Evolutionary conservation across 2,888 invertebrate genomes (phyloP).

Genomic region (Platynereis dumerilii): DNA sequence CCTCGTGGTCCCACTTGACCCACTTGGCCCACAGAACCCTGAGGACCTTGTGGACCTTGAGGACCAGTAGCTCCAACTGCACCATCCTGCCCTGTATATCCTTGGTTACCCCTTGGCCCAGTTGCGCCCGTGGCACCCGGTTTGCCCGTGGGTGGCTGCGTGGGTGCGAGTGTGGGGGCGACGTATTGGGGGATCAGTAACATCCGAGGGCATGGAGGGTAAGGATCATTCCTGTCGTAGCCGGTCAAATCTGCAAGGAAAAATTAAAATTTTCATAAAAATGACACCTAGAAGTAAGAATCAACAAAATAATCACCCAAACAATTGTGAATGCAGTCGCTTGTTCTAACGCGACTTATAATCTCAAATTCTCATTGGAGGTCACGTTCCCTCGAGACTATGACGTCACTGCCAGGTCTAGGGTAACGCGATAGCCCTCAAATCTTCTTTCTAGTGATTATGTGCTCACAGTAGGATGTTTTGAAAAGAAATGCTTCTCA

Average conservation of each 20-base stretch:
- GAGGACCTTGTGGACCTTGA: background rate
- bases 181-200: slow-evolving; percentile 18
- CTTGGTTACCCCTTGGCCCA: slow-evolving; percentile 8
- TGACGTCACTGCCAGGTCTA: no score
- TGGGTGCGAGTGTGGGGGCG: background rate
- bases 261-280: background rate
- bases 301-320: background rate
- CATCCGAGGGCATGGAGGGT: slow-evolving; percentile 6
- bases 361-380: no score
- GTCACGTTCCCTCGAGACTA: no score
- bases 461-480: no score
- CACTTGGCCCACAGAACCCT: background rate
- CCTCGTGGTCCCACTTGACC: slow-evolving; percentile 13
- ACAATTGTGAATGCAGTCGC: background rate
- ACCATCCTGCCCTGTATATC: slow-evolving; percentile 6
- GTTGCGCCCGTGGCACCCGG: slow-evolving; percentile 12
- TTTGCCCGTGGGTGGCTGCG: background rate
- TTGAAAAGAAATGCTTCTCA: no score
- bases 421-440: no score
- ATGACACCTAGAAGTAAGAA: background rate
- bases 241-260: slow-evolving; percentile 13
- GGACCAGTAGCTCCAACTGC: slow-evolving; percentile 6
- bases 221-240: background rate
- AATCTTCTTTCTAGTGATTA: no score
- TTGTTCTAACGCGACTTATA: background rate